Evolutionary conservation across 2,888 invertebrate species (phyloP).

Genomic region (Chirona hameri): DNA sequence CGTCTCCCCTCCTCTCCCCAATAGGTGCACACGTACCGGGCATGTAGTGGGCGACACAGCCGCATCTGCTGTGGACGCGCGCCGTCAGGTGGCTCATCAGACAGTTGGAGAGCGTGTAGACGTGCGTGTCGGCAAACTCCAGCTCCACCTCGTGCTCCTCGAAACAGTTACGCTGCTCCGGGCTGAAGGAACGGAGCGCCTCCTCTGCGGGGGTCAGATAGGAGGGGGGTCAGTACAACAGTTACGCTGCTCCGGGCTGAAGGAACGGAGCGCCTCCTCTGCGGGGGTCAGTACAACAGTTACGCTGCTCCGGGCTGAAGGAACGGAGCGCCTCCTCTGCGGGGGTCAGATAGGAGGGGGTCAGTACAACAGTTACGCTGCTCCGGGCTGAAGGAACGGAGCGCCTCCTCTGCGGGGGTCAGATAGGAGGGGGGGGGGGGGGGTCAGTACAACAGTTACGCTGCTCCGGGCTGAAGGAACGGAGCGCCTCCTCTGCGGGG

Average conservation of each 20-base stretch:
- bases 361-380: background rate
- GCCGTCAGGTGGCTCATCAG: background rate
- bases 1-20: background rate
- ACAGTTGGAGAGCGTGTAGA: constrained; percentile 5
- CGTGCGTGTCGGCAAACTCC: background rate
- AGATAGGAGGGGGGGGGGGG: too few species aligned
- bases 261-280: background rate
- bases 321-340: background rate
- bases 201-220: background rate
- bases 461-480: background rate
- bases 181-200: background rate
- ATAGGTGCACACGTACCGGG: background rate
- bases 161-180: background rate
- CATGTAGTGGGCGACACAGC: constrained; percentile 6
- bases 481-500: background rate
- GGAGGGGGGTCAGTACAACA: too few species aligned
- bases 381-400: background rate
- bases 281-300: background rate
- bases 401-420: background rate
- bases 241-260: too few species aligned
- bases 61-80: background rate
- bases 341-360: too few species aligned
- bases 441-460: background rate
- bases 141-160: background rate
- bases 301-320: background rate